Evolutionary conservation across 2,797 vertebrate species (phyloP).

Genomic region (Mormyrus proboscirostris): DNA sequence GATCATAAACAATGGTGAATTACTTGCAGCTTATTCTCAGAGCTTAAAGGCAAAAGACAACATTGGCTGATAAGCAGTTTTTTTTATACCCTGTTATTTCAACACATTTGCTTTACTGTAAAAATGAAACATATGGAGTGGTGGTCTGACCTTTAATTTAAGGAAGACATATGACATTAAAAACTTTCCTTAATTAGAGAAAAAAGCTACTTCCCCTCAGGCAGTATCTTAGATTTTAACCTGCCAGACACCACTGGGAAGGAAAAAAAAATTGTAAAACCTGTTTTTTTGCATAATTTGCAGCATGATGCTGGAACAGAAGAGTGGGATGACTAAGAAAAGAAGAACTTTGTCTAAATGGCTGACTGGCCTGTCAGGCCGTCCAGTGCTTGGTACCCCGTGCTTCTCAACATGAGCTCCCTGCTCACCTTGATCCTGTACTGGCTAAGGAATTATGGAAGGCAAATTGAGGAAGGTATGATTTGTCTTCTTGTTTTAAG

Average conservation of each 20-base stretch:
- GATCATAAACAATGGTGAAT: not conserved
- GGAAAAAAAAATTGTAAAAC: not conserved
- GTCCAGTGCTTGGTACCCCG: not conserved
- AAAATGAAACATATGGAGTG: not conserved
- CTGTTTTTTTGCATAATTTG: not conserved
- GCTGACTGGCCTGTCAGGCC: not conserved
- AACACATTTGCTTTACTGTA: constrained; percentile 1
- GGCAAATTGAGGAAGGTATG: not conserved
- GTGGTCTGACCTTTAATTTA: constrained; percentile 19
- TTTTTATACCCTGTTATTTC: constrained; percentile 41
- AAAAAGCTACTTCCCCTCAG: constrained; percentile 12
- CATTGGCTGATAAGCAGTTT: constrained; percentile 16
- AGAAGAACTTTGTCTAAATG: not conserved
- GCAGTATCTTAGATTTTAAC: not conserved
- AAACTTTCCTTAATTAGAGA: constrained; percentile 25
- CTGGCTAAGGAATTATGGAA: not conserved
- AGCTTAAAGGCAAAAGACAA: not conserved
- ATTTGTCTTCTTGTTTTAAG: not conserved
- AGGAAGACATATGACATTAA: constrained; percentile 20
- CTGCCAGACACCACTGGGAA: constrained; percentile 1
- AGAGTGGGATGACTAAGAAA: too few species aligned
- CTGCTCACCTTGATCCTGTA: not conserved
- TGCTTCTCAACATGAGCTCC: not conserved
- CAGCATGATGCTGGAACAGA: not conserved
- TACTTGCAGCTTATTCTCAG: not conserved